phyloP scores from a whole-genome alignment of 2,888 invertebrate species.

The Campopleginae sp. region DNA sequence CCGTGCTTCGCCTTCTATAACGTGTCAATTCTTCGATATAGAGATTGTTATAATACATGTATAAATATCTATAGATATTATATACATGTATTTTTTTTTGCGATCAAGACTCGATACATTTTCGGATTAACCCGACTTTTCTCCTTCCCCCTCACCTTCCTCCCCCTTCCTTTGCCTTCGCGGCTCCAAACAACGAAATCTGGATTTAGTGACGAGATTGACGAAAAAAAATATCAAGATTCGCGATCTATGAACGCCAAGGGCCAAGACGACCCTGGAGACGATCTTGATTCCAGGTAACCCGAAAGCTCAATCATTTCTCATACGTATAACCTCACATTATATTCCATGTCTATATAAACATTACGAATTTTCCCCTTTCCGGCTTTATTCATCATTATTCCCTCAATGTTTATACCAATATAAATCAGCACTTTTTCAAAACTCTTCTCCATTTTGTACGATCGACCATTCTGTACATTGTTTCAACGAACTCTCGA shows the following conservation, averaged over 20 bases:
- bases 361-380: not conserved
- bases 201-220: conserved; percentile 57
- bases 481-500: not conserved
- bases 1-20: conserved; percentile 39
- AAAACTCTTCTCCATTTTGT: not conserved
- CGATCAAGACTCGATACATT: conserved; percentile 9
- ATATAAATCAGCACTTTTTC: not conserved
- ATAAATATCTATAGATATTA: not conserved
- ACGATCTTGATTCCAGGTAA: conserved; percentile 83
- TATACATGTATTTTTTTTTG: conserved; percentile 20
- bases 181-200: conserved; percentile 53
- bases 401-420: not conserved
- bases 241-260: conserved; percentile 83
- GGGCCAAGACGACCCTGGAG: conserved; percentile 83
- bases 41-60: not conserved
- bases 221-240: conserved; percentile 76
- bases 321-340: conserved; percentile 14
- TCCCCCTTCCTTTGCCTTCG: not conserved
- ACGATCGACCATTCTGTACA: not conserved
- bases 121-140: conserved; percentile 21
- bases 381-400: not conserved
- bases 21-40: conserved; percentile 39
- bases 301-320: conserved; percentile 5
- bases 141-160: conserved; percentile 1
- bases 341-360: not conserved